A percentile compares a stretch with the other conserved stretches of the same genome.
phyloP scores from a whole-genome alignment of 2,113 vertebrate genomes.

The Arothron firmamentum region DNA sequence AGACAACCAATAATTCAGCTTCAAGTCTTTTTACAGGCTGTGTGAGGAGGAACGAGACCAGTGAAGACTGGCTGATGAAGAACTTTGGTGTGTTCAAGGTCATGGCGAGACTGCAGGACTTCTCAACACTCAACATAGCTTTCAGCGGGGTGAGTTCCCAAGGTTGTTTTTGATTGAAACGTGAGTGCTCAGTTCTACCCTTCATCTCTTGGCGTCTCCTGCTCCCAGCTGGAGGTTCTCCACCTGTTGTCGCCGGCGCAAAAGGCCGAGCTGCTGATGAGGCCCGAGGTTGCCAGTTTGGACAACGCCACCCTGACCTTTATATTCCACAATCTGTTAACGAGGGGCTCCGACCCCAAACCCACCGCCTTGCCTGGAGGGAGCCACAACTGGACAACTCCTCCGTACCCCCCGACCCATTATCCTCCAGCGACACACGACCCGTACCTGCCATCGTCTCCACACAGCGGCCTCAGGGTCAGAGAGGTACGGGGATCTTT shows the following conservation, averaged over 20 bases:
- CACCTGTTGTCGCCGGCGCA: constrained; percentile 68
- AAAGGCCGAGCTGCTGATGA: constrained; percentile 70
- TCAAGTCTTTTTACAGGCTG: constrained; percentile 57
- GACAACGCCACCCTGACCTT: constrained; percentile 57
- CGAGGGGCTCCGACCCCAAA: constrained; percentile 4
- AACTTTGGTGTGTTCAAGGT: constrained; percentile 74
- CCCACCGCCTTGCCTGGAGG: constrained; percentile 13
- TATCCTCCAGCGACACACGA: background rate
- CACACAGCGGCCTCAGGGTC: constrained; percentile 35
- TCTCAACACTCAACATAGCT: constrained; percentile 64
- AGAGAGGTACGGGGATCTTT: constrained; percentile 45
- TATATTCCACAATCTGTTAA: constrained; percentile 66
- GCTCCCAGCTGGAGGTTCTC: constrained; percentile 72
- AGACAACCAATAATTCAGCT: too few relatives aligned
- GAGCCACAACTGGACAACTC: constrained; percentile 13
- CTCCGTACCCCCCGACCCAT: constrained; percentile 1
- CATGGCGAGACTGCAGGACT: constrained; percentile 66
- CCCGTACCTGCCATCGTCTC: constrained; percentile 7
- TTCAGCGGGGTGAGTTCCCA: constrained; percentile 72
- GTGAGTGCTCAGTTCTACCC: background rate
- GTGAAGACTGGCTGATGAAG: constrained; percentile 70
- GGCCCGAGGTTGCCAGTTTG: constrained; percentile 51
- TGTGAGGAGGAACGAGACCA: constrained; percentile 46
- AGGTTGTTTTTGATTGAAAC: background rate
- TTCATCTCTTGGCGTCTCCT: background rate